Conservation (phyloP, 2,113 vertebrate species). For the Gopherus flavomarginatus region DNA sequence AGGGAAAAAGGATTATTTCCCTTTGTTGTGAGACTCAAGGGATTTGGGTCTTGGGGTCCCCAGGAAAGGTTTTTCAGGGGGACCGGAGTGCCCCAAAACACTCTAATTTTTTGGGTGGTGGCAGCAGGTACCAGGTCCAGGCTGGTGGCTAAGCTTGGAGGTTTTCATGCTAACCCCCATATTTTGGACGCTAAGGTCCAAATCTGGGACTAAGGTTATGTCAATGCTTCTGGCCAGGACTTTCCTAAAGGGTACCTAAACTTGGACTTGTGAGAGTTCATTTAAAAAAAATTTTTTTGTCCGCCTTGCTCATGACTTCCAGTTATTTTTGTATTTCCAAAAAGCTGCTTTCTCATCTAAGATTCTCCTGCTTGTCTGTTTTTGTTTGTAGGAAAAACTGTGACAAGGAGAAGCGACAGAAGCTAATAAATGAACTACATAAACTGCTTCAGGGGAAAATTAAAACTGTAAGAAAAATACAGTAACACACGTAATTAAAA, state of each 20-base stretch:
- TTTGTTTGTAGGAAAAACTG: conserved; percentile 89
- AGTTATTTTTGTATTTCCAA: background rate
- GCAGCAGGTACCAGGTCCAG: too few species aligned
- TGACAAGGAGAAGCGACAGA: conserved; percentile 80
- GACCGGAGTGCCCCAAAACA: too few species aligned
- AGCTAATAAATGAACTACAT: conserved; percentile 89
- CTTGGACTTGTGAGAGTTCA: background rate
- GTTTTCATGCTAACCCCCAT: too few species aligned
- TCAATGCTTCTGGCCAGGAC: fast-evolving
- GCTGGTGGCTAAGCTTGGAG: too few species aligned
- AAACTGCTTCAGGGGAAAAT: conserved; percentile 90
- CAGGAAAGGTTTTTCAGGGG: too few species aligned
- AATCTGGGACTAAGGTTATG: too few species aligned
- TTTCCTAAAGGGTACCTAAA: background rate
- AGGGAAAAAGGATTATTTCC: too few species aligned
- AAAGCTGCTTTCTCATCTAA: background rate
- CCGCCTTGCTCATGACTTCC: background rate
- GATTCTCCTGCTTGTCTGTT: background rate
- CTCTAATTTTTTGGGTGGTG: too few species aligned
- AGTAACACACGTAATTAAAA: background rate
- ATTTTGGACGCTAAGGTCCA: too few species aligned
- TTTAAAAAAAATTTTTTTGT: background rate
- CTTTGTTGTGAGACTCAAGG: too few species aligned
- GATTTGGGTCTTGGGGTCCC: too few species aligned
- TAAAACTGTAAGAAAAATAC: conserved; percentile 83